Percentiles rank a stretch among this genome's conserved stretches.
phyloP scores from a whole-genome alignment of 2,888 invertebrate species.

The Neelides folsomi region DNA sequence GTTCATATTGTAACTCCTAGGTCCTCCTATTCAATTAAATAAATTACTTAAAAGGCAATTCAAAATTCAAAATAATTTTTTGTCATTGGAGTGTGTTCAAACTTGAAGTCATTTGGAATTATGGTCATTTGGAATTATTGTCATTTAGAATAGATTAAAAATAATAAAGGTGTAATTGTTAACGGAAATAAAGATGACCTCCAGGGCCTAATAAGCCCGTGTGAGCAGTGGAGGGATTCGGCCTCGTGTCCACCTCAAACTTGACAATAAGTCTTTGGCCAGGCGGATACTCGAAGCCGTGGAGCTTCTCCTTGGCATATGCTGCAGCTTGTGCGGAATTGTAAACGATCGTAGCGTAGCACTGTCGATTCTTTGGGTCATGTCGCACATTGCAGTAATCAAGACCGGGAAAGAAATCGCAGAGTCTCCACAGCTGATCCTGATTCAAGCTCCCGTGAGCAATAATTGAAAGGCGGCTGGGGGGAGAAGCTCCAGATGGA shows the following conservation, averaged over 20 bases:
- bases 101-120: too few species aligned
- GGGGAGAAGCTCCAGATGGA: slow-evolving; percentile 20
- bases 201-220: too few species aligned
- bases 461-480: slow-evolving; percentile 54
- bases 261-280: slow-evolving; percentile 66
- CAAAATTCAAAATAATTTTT: too few species aligned
- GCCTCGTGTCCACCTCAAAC: slow-evolving; percentile 40
- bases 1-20: too few species aligned
- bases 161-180: too few species aligned
- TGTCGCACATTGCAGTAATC: slow-evolving; percentile 42
- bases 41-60: too few species aligned
- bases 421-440: slow-evolving; percentile 65
- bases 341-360: slow-evolving; percentile 54
- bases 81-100: too few species aligned
- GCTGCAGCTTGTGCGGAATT: slow-evolving; percentile 54
- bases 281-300: slow-evolving; percentile 83
- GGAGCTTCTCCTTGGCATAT: slow-evolving; percentile 70
- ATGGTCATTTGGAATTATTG: too few species aligned
- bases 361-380: slow-evolving; percentile 35
- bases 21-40: too few species aligned
- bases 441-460: slow-evolving; percentile 58
- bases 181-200: too few species aligned
- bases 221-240: too few species aligned
- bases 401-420: slow-evolving; percentile 69
- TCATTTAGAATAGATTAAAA: too few species aligned